These are phyloP conservation scores for Dryobotodes eremita DNA, from an alignment of 2,888 invertebrate genomes.

Conservation along the genomic window DNA sequence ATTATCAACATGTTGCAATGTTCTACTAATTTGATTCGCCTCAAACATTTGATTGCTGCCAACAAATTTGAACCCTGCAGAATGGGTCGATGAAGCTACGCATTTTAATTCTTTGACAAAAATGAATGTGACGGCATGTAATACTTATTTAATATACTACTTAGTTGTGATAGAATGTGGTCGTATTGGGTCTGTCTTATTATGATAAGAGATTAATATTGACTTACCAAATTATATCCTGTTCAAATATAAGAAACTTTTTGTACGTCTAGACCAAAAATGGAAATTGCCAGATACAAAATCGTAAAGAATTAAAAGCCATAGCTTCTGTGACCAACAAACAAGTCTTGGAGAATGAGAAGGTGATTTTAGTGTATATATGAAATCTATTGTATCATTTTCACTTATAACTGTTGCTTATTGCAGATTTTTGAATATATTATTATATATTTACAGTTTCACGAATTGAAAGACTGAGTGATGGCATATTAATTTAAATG, in stretches of 20 bases:
- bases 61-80: constrained; percentile 45
- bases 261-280: constrained; percentile 24
- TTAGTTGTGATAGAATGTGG: constrained; percentile 24
- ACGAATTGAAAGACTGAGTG: constrained; percentile 87
- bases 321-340: constrained; percentile 51
- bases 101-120: constrained; percentile 39
- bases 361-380: constrained; percentile 74
- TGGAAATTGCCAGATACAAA: constrained; percentile 8
- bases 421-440: constrained; percentile 78
- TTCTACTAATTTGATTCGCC: not conserved
- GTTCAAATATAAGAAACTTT: constrained; percentile 16
- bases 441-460: constrained; percentile 79
- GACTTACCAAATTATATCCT: constrained; percentile 35
- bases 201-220: constrained; percentile 1
- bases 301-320: constrained; percentile 36
- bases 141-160: constrained; percentile 33
- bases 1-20: not conserved
- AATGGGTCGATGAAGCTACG: constrained; percentile 39
- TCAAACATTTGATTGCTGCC: constrained; percentile 44
- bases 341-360: constrained; percentile 54
- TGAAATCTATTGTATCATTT: constrained; percentile 75
- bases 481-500: constrained; percentile 81
- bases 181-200: not conserved
- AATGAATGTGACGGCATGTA: constrained; percentile 11
- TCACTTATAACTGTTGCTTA: constrained; percentile 78